phyloP scores from a whole-genome alignment of 2,888 invertebrate genomes.

The Ctena decussata region DNA sequence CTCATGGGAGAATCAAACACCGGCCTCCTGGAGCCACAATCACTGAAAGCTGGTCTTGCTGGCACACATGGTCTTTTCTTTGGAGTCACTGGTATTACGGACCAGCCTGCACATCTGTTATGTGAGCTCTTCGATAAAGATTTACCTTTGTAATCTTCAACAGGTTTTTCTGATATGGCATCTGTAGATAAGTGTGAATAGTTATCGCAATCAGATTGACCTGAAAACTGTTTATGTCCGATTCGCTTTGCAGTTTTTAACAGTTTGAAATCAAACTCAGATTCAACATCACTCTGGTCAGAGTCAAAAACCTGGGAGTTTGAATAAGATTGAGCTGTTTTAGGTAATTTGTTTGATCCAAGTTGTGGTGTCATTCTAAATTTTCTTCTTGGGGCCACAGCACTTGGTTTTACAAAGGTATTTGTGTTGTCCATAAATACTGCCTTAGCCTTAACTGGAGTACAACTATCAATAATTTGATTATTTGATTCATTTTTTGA shows the following conservation, averaged over 20 bases:
- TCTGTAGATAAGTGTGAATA: background rate
- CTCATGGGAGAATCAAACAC: constrained; percentile 39
- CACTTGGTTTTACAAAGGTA: constrained; percentile 54
- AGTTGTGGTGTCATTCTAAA: constrained; percentile 52
- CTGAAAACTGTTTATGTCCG: background rate
- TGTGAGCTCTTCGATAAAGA: background rate
- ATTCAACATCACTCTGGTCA: constrained; percentile 42
- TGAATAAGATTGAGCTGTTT: background rate
- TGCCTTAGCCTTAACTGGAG: background rate
- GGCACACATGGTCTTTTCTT: constrained; percentile 25
- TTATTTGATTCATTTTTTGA: too few species aligned
- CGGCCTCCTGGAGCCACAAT: constrained; percentile 54
- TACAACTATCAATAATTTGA: background rate
- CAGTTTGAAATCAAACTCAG: constrained; percentile 72
- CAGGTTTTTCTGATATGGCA: background rate
- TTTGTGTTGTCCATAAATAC: background rate
- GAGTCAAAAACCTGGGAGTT: background rate
- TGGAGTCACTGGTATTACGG: constrained; percentile 18
- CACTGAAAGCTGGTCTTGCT: constrained; percentile 61
- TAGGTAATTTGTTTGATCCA: constrained; percentile 29
- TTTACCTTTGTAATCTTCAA: background rate
- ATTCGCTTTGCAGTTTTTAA: constrained; percentile 46
- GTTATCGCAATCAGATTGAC: background rate
- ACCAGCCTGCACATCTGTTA: constrained; percentile 19
- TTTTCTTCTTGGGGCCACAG: constrained; percentile 55